Evolutionary conservation across 1,140 invertebrate species (phyloP).

Genomic region (Scaptomyza pallida): DNA sequence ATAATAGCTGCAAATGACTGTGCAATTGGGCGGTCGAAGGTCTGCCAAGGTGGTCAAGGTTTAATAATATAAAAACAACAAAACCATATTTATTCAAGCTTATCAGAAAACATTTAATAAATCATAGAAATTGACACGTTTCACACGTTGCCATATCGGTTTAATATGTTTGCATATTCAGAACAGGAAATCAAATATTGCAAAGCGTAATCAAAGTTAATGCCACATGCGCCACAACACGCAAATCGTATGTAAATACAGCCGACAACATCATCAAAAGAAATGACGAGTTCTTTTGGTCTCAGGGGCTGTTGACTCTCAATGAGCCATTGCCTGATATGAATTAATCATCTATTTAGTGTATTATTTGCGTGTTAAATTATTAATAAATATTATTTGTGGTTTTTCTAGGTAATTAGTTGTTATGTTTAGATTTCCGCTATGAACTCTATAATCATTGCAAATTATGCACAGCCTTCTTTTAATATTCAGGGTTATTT

Average conservation of each 20-base stretch:
- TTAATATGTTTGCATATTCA: constrained; percentile 34
- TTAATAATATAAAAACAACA: constrained; percentile 27
- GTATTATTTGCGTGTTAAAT: not conserved
- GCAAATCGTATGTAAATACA: constrained; percentile 23
- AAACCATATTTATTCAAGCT: constrained; percentile 1
- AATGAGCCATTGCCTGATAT: constrained; percentile 23
- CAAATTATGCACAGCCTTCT: too few species aligned
- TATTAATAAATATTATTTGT: not conserved
- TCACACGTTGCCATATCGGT: constrained; percentile 8
- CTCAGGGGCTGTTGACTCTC: constrained; percentile 13
- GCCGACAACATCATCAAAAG: constrained; percentile 17
- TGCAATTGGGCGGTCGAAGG: constrained; percentile 55
- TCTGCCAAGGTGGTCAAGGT: constrained; percentile 64
- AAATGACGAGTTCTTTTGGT: constrained; percentile 16
- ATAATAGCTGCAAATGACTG: constrained; percentile 67
- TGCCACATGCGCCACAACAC: constrained; percentile 2
- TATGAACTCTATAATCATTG: too few species aligned
- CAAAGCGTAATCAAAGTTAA: constrained; percentile 21
- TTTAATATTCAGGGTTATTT: too few species aligned
- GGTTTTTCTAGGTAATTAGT: not conserved
- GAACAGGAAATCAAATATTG: constrained; percentile 37
- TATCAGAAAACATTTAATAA: constrained; percentile 29
- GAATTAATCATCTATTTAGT: constrained; percentile 14
- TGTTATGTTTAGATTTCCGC: not conserved
- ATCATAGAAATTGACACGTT: constrained; percentile 9